phyloP scores from a whole-genome alignment of 1,140 invertebrate genomes.

The Trichonephila inaurata region DNA sequence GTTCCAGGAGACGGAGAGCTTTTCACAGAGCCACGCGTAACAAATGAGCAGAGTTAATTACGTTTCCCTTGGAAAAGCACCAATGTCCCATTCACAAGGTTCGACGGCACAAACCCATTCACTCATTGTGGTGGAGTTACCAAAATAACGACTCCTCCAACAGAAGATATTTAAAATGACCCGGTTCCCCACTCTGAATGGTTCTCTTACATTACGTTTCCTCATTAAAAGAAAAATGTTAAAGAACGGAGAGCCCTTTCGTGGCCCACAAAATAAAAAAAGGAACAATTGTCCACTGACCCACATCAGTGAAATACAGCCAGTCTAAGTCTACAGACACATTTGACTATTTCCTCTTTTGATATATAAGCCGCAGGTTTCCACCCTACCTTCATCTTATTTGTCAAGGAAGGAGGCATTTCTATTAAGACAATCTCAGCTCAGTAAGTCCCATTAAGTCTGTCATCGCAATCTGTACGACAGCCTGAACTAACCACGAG shows the following conservation, averaged over 20 bases:
- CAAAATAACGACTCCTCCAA: slow-evolving; percentile 46
- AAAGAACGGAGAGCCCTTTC: not conserved
- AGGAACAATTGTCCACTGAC: slow-evolving; percentile 48
- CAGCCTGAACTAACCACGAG: no score
- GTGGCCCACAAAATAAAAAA: slow-evolving; percentile 55
- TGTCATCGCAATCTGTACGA: not conserved
- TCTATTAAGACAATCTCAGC: not conserved
- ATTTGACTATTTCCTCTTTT: not conserved
- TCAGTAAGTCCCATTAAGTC: not conserved
- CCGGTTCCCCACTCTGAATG: slow-evolving; percentile 12
- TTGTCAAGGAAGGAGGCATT: not conserved
- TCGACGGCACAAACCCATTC: not conserved
- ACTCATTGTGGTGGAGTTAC: not conserved
- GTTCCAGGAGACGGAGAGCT: not conserved
- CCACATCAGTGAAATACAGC: slow-evolving; percentile 30
- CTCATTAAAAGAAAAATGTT: slow-evolving; percentile 51
- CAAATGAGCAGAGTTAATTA: slow-evolving; percentile 12
- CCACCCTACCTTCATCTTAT: not conserved
- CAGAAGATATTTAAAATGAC: slow-evolving; percentile 33
- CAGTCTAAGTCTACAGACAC: not conserved
- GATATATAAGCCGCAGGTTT: not conserved
- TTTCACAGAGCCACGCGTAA: not conserved
- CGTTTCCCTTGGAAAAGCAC: slow-evolving; percentile 7
- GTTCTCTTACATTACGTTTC: slow-evolving; percentile 37
- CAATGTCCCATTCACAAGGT: slow-evolving; percentile 16